phyloP scores from a whole-genome alignment of 2,797 vertebrate species.

The Echiichthys vipera region DNA sequence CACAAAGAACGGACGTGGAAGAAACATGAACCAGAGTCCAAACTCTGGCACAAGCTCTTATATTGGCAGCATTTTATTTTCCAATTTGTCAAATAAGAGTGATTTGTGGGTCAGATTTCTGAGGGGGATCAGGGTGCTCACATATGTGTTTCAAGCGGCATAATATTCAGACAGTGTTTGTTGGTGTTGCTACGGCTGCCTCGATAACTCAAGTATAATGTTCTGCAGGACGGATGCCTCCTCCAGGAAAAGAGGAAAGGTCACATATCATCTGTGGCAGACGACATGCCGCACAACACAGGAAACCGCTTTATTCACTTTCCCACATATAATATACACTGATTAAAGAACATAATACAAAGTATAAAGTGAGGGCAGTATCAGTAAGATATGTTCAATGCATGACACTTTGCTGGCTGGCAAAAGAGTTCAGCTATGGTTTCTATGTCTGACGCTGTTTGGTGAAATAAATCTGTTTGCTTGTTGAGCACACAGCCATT shows the following conservation, averaged over 20 bases:
- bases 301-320: background rate
- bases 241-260: conserved; percentile 33
- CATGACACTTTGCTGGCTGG: background rate
- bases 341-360: background rate
- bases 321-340: background rate
- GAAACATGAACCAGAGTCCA: background rate
- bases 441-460: conserved; percentile 1
- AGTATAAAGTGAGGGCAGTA: background rate
- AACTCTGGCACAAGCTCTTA: background rate
- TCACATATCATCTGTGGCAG: conserved; percentile 28
- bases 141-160: conserved; percentile 19
- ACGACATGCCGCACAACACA: background rate
- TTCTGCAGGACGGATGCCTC: conserved; percentile 20
- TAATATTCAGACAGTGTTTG: conserved; percentile 25
- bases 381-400: background rate
- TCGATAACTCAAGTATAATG: conserved; percentile 33
- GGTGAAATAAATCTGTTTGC: conserved; percentile 22
- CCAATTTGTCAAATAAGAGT: background rate
- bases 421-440: background rate
- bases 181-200: conserved; percentile 34
- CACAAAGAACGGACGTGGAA: background rate
- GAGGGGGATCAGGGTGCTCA: background rate
- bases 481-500: background rate
- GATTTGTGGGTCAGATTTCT: background rate
- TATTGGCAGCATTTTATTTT: background rate